Evolutionary conservation across 1,140 invertebrate genomes (phyloP), one percentile per base, ranked within the genome.

Genomic region (Papilio polytes): DNA sequence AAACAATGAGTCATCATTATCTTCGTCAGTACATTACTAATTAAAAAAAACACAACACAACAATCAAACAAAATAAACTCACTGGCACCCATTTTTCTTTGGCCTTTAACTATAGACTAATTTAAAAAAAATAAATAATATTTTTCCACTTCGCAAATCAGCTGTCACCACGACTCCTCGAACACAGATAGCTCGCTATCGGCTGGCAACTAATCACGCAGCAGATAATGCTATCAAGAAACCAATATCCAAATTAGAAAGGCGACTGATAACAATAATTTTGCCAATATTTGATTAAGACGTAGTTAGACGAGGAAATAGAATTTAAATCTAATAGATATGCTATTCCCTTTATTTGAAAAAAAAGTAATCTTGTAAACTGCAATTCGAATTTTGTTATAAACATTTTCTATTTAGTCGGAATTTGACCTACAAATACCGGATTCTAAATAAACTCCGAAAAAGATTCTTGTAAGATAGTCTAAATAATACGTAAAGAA

Each of bases 211-310:
- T 78, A 78, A 78, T 78, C 77, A 78, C 77, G 56, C 41, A 46
- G 56, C 41, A 78, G 77, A 78, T 78, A 78, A 78, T 78, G 46
- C 77, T 63, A 78, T 78, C 76, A 63, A 41, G 77, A 63, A 41
- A 78, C 77, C 77, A 78, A 78, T 78, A 78, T 78, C 77, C 56
- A 78, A 78, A 78, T 78, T 78, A 78, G 53, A 78, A 78, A 44
- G 77, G 31, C 22, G 51, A 41, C 56, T 44, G 77, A 78, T 78
- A 78, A 78, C 53, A 59, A 59, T 22, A 77, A 63, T 78, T 78
- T 36, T 63, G 56, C 31, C 77, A 78, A 78, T 78, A 63, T 78
- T 78, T 20, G 56, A 22, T 31, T 78, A 63, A 20, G 2, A 18
- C 59, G 56, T 59, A 59, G 56, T 20, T 9, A 63, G 59, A 18